These are phyloP conservation scores for Pipistrellus kuhlii DNA, from an alignment of 2,797 vertebrate species.

Conservation along the genomic window DNA sequence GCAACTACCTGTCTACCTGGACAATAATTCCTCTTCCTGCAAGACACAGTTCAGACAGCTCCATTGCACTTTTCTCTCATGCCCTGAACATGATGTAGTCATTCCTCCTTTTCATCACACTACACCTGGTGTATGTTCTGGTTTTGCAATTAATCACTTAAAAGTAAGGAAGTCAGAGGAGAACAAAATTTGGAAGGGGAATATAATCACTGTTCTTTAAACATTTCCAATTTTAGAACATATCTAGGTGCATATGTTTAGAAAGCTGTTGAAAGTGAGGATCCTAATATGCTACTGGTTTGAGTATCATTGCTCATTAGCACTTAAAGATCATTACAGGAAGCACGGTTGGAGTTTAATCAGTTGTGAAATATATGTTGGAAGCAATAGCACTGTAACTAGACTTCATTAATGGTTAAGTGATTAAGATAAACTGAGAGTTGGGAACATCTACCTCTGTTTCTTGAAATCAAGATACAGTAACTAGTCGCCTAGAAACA, in stretches of 20 bases:
- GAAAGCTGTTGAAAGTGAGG: conserved; percentile 36
- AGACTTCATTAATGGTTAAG: conserved; percentile 14
- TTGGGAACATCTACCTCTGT: conserved; percentile 23
- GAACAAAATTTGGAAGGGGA: background rate
- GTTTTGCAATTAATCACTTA: conserved; percentile 35
- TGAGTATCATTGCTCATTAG: conserved; percentile 62
- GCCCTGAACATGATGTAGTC: conserved; percentile 10
- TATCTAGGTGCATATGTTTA: conserved; percentile 38
- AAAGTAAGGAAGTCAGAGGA: conserved; percentile 2
- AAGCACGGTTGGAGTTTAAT: conserved; percentile 42
- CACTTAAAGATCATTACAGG: conserved; percentile 62
- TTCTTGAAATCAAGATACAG: background rate
- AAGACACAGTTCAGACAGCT: background rate
- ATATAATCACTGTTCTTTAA: conserved; percentile 26
- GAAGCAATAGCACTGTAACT: conserved; percentile 46
- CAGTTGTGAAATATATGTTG: conserved; percentile 47
- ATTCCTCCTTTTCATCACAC: background rate
- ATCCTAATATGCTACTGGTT: background rate
- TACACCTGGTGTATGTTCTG: background rate
- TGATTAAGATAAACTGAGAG: conserved; percentile 40
- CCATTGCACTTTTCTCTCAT: background rate
- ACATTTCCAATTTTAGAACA: conserved; percentile 57
- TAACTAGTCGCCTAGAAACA: background rate
- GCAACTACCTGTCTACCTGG: background rate
- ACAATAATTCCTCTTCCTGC: background rate